Conservation (phyloP, 2,797 vertebrate genomes). For the Sebastes itinus region DNA sequence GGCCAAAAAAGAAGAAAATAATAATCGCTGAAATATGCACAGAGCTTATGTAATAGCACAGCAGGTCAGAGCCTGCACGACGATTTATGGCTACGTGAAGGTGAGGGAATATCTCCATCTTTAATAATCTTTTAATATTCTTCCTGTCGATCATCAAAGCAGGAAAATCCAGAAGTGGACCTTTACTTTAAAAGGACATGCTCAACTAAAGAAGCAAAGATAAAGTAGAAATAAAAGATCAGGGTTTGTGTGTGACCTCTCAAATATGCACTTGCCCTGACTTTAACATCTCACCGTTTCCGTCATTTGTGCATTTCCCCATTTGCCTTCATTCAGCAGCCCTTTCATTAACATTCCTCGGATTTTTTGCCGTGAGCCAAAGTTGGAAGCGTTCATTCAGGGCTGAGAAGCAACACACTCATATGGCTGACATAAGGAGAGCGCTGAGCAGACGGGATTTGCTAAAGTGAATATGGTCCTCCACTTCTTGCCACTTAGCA, state of each 20-base stretch:
- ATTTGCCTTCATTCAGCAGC: conserved; percentile 22
- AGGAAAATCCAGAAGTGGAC: not conserved
- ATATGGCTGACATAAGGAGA: conserved; percentile 44
- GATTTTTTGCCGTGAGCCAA: conserved; percentile 39
- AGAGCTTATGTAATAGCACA: conserved; percentile 2
- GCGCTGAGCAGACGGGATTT: conserved; percentile 1
- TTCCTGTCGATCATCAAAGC: not conserved
- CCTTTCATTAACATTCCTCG: conserved; percentile 66
- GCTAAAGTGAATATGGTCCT: not conserved
- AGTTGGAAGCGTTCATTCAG: conserved; percentile 27
- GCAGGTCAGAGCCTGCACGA: not conserved
- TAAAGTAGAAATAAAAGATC: not conserved
- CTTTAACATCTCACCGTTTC: conserved; percentile 35
- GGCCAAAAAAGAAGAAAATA: not conserved
- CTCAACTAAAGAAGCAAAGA: not conserved
- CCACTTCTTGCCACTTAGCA: conserved; percentile 26
- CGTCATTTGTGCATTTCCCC: conserved; percentile 32
- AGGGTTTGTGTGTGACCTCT: conserved; percentile 15
- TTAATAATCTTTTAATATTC: not conserved
- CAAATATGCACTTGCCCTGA: conserved; percentile 33
- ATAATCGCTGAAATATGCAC: not conserved
- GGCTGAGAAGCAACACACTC: conserved; percentile 22
- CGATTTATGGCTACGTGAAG: not conserved
- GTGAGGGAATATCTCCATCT: not conserved
- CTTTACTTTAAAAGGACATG: not conserved